phyloP scores from a whole-genome alignment of 1,140 invertebrate species.

The Antheraea mylitta region DNA sequence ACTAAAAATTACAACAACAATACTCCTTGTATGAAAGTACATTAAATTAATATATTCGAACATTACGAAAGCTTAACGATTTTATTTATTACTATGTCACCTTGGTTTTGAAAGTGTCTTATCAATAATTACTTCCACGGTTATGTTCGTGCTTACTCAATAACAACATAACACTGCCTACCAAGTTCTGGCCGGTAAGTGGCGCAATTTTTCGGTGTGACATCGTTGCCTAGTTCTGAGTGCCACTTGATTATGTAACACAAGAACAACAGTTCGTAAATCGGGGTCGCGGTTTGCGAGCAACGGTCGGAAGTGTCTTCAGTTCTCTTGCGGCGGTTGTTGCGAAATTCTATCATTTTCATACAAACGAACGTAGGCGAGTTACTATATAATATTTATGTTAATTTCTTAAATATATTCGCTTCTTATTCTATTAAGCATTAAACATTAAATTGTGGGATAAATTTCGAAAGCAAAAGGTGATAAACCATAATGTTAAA shows the following conservation, averaged over 20 bases:
- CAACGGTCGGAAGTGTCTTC: constrained; percentile 70
- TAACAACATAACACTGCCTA: constrained; percentile 21
- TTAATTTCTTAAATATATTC: background rate
- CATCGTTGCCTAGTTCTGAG: constrained; percentile 75
- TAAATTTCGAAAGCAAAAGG: no score
- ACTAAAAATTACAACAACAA: no score
- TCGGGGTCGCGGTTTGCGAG: constrained; percentile 61
- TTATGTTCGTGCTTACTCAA: constrained; percentile 7
- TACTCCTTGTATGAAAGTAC: no score
- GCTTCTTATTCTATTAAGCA: no score
- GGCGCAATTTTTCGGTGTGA: constrained; percentile 75
- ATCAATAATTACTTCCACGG: constrained; percentile 4
- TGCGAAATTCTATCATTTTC: constrained; percentile 8
- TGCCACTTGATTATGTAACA: constrained; percentile 72
- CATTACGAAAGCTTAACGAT: no score
- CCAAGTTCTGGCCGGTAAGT: constrained; percentile 44
- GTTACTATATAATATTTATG: background rate
- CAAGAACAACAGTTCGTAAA: constrained; percentile 60
- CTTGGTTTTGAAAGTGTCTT: constrained; percentile 4
- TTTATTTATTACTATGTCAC: background rate
- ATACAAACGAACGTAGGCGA: background rate
- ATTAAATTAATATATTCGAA: no score
- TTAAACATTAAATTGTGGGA: no score
- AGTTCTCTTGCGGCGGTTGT: constrained; percentile 18
- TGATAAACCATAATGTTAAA: no score